Conservation (phyloP, 1,140 invertebrate species). For the Drosophila pachea region DNA sequence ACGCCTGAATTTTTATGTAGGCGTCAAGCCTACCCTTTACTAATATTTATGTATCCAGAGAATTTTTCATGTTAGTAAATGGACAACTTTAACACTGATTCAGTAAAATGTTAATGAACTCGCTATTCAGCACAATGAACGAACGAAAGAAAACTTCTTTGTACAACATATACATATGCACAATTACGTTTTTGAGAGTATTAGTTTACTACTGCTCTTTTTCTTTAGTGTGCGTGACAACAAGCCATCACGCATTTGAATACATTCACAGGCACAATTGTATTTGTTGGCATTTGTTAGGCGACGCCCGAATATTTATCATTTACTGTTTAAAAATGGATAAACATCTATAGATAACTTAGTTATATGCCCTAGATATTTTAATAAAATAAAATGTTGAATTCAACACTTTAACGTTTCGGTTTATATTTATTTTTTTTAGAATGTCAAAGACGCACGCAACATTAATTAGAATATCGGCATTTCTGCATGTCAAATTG, state of each 20-base stretch:
- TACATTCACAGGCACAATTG: conserved; percentile 3
- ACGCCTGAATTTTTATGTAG: conserved; percentile 39
- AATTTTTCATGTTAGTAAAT: not conserved
- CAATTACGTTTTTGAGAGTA: not conserved
- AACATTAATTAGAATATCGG: conserved; percentile 6
- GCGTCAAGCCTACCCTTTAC: conserved; percentile 23
- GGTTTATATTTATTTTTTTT: not conserved
- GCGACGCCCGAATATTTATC: conserved; percentile 31
- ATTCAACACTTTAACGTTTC: not conserved
- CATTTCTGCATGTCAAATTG: not conserved
- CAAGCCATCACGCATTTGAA: conserved; percentile 11
- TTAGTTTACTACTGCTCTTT: conserved; percentile 13
- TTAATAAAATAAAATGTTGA: not conserved
- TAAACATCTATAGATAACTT: conserved; percentile 6
- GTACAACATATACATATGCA: conserved; percentile 11
- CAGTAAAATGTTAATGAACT: conserved; percentile 26
- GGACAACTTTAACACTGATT: conserved; percentile 9
- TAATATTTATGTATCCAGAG: not conserved
- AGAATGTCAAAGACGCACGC: not conserved
- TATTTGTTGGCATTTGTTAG: conserved; percentile 20
- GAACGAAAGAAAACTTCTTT: conserved; percentile 11
- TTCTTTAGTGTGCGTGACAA: conserved; percentile 20
- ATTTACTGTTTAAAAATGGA: not conserved
- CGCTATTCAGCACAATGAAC: not conserved
- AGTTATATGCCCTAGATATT: no score